Base-by-base conservation (phyloP, 92 coral and sea anemone genomes). In the Epizoanthus scotinus region DNA sequence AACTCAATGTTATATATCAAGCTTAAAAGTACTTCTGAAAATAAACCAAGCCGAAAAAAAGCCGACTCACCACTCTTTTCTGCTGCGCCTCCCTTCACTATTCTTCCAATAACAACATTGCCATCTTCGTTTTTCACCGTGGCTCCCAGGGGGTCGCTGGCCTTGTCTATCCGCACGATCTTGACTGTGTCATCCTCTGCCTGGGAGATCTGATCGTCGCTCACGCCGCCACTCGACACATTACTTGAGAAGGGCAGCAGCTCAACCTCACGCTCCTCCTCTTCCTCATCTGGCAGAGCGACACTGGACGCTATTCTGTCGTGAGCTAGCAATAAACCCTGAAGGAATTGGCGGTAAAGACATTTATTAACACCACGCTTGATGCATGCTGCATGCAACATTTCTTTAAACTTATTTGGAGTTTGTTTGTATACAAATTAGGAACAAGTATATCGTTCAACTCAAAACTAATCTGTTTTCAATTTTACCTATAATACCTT, bases 1-100 rank as follows among this genome's bases (percentile, higher is more conserved):
- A n/a, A n/a, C n/a, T n/a, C n/a, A n/a, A n/a, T n/a, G n/a, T n/a
- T n/a, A n/a, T n/a, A n/a, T n/a, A n/a, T n/a, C n/a, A n/a, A n/a
- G n/a, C n/a, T n/a, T n/a, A n/a, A n/a, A n/a, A n/a, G n/a, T n/a
- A n/a, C n/a, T n/a, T n/a, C n/a, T n/a, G n/a, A n/a, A n/a, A n/a
- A n/a, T n/a, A n/a, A n/a, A n/a, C n/a, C n/a, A n/a, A n/a, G n/a
- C n/a, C n/a, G n/a, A n/a, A n/a, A n/a, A n/a, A n/a, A n/a, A n/a
- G n/a, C n/a, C n/a, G 28, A 61, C 99, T 82, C 81, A 96, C 99
- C 99, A 67, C 99, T 93, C 83, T 96, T 96, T 25, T 96, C 98
- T 21, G 99, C 99, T 0, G 94, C 99, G 0, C 99, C 99, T 53
- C 99, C 99, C 70, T 87, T 96, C 5, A 96, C 98, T 22, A 96